Conservation (phyloP, 2,888 invertebrate genomes). For the Macrophya alboannulata region DNA sequence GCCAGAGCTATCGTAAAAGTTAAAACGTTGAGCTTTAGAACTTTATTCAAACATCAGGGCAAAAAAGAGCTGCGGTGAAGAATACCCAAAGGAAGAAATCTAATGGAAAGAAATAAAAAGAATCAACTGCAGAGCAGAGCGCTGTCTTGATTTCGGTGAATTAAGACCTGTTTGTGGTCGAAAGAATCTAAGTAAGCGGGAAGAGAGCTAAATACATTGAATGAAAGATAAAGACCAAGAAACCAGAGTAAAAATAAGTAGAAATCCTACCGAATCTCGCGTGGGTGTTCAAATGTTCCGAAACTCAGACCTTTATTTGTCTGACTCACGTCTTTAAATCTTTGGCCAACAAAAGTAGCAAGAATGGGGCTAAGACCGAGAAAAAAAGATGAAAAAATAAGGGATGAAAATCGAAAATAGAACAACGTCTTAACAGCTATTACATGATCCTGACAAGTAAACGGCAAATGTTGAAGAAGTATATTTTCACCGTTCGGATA, state of each 20-base stretch:
- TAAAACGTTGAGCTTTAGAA: conserved; percentile 12
- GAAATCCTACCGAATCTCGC: conserved; percentile 22
- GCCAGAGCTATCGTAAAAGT: neutral
- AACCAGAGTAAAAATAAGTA: neutral
- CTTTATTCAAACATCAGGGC: conserved; percentile 17
- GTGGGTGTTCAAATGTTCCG: conserved; percentile 22
- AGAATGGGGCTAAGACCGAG: neutral
- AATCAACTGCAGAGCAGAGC: neutral
- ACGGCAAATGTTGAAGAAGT: conserved; percentile 1
- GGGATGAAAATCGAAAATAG: neutral
- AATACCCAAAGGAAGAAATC: neutral
- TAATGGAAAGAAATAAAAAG: conserved; percentile 15
- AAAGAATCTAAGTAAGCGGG: neutral
- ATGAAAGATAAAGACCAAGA: conserved; percentile 35
- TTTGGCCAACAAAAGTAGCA: neutral
- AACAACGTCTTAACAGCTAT: neutral
- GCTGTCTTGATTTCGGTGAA: neutral
- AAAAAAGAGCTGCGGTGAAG: neutral
- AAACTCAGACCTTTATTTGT: conserved; percentile 28
- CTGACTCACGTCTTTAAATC: neutral
- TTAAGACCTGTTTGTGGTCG: neutral
- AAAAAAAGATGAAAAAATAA: neutral
- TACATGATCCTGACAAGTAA: neutral
- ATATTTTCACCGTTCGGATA: neutral
- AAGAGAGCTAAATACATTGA: neutral